Base-by-base conservation (phyloP, 2,797 vertebrate species). In the Salmo trutta region DNA sequence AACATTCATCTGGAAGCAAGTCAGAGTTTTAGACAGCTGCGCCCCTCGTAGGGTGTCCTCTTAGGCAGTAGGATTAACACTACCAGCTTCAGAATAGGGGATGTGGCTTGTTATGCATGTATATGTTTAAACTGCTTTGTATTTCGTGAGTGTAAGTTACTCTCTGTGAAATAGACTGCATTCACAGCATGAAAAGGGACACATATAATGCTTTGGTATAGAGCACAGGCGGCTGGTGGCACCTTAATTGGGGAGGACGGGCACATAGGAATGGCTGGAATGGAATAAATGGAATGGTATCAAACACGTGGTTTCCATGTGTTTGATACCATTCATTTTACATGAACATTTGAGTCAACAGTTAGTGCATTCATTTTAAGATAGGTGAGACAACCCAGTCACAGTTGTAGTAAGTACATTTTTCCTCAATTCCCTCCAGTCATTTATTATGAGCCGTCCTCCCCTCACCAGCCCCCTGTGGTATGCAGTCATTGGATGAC, bases 1-100 rank as follows among this genome's bases (percentile, higher is more conserved):
- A 71, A 87, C 79, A 83, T 85, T 91, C 68, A 91, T 89, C 92
- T 93, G 92, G 56, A 93, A 92, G 86, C 52, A 54, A 5, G 51
- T 41, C 56, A 59, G 15, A 31, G 81, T 88, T 91, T 92, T 87
- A 90, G 86, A 89, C 62, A 69, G 75, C 76, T 5, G 78, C 5
- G 53, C 73, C 54, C 21, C 51, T 74, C 29, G 79, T 71, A 72
- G 31, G 36, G 33, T 70, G 41, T 69, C 1, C 21, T 71, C 1
- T 16, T 66, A 29, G 33, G 56, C 31, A 41, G 17, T 17, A 36
- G 21, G 24, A 33, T 36, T 41, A 68, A 7, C 7, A 27, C 41
- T 8, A 56, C 27, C 16, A 33, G 29, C 36, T 68, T 17, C 71
- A 56, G 16, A 73, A 12, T 31, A 21, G 16, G 66, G 29, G 65